Base-by-base conservation (phyloP, 2,888 invertebrate species). In the Halictus quadricinctus region DNA sequence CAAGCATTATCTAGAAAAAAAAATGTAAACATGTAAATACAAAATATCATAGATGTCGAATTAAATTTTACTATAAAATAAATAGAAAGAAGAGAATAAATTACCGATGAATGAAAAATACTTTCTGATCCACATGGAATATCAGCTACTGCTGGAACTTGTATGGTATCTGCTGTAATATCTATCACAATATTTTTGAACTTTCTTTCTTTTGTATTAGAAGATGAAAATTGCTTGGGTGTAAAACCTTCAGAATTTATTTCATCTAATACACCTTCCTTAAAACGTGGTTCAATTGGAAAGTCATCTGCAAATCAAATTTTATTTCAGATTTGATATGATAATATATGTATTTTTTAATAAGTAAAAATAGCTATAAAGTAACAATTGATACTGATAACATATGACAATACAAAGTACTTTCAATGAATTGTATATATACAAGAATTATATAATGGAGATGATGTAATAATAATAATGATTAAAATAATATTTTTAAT, bases 151-250 rank as follows among this genome's bases (percentile, higher is more conserved):
- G 96, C 95, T 46, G 97, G 96, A 21, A 97, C 95, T 88, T 96
- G 96, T 74, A 97, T 96, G 41, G 97, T 97, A 90, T 97, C 96
- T 2, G 96, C 95, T 88, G 96, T 96, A 79, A 97, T 95, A 92
- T 97, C 97, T 85, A 97, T 97, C 0, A 97, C 96, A 89, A 97
- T 97, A 92, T 96, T 97, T 89, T 96, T 96, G 6, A 96, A 95
- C 60, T 96, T 95, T 88, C 96, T 97, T 87, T 97, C 96, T 88
- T 94, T 96, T 41, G 87, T 91, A 88, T 95, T 95, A 54, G 95
- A 95, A 0, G 96, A 95, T 41, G 91, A 92, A 90, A 95, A 96
- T 84, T 94, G 92, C 87, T 96, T 96, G 1, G 96, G 97, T 15
- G 96, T 95, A 94, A 97, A 97, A 21, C 95, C 95, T 84, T 97